These are phyloP conservation scores for Pseudorhiza aurosa DNA, from an alignment of 30 jellyfish, hydroid and myxozoan species.

Conservation along the genomic window DNA sequence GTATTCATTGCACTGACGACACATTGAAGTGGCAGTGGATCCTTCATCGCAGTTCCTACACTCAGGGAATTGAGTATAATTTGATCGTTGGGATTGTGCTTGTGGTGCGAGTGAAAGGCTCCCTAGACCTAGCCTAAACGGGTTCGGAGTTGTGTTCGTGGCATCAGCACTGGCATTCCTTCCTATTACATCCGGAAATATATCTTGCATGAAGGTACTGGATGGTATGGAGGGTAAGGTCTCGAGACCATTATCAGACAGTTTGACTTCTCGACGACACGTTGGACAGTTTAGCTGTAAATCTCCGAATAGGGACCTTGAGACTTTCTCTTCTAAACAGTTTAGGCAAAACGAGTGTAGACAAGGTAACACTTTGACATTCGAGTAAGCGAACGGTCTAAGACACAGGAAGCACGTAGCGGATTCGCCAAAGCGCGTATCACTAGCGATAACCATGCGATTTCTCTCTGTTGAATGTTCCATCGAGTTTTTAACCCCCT, in stretches of 20 bases:
- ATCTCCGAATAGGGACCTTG: slow-evolving; percentile 78
- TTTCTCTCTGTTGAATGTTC: slow-evolving; percentile 39
- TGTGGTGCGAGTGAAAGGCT: slow-evolving; percentile 39
- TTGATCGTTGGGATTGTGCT: slow-evolving; percentile 37
- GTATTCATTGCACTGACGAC: slow-evolving; percentile 95
- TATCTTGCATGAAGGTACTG: slow-evolving; percentile 91
- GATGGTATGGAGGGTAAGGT: slow-evolving; percentile 90
- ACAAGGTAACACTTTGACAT: slow-evolving; percentile 93
- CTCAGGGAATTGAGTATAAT: slow-evolving; percentile 68
- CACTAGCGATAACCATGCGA: slow-evolving; percentile 57
- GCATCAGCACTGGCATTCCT: slow-evolving; percentile 63
- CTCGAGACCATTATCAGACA: slow-evolving; percentile 84
- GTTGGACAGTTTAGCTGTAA: slow-evolving; percentile 84
- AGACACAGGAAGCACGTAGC: slow-evolving; percentile 71
- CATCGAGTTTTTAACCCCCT: slow-evolving; percentile 19
- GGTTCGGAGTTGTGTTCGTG: slow-evolving; percentile 26
- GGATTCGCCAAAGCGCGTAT: slow-evolving; percentile 66
- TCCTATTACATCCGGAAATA: slow-evolving; percentile 90
- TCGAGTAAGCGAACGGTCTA: slow-evolving; percentile 70
- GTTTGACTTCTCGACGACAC: slow-evolving; percentile 88
- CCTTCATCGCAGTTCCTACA: slow-evolving; percentile 92
- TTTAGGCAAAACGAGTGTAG: slow-evolving; percentile 87
- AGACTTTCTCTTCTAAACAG: slow-evolving; percentile 82
- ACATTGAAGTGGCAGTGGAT: slow-evolving; percentile 72
- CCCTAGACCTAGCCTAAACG: slow-evolving; percentile 9